These are phyloP conservation scores for Melitaea athalia DNA, from an alignment of 2,888 invertebrate species.

Conservation along the genomic window DNA sequence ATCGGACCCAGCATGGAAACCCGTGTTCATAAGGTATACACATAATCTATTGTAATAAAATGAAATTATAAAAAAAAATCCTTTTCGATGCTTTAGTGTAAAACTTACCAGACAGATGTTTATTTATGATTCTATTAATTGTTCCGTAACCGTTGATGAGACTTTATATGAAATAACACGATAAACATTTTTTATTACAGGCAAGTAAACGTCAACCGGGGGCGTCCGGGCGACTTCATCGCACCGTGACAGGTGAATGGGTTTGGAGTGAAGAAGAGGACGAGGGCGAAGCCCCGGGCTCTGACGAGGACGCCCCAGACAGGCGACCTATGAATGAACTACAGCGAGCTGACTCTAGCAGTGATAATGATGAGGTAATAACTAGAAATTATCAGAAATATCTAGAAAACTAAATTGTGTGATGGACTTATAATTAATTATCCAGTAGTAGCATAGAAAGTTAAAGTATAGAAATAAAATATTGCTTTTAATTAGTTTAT, in stretches of 20 bases:
- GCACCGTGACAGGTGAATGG: slow-evolving; percentile 97
- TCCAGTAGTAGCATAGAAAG: too few relatives aligned
- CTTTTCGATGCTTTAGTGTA: too few relatives aligned
- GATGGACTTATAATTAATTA: too few relatives aligned
- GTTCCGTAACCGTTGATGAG: too few relatives aligned
- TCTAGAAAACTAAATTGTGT: too few relatives aligned
- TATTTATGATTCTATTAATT: too few relatives aligned
- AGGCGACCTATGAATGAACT: slow-evolving; percentile 81
- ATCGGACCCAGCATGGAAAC: slow-evolving; percentile 95
- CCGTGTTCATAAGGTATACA: slow-evolving; percentile 91
- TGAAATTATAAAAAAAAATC: background rate
- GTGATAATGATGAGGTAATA: slow-evolving; percentile 76
- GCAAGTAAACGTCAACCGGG: slow-evolving; percentile 72
- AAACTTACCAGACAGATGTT: too few relatives aligned
- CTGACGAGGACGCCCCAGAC: slow-evolving; percentile 59
- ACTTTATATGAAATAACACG: too few relatives aligned
- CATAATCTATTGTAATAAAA: background rate
- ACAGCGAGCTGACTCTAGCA: slow-evolving; percentile 79
- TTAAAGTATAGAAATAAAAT: too few relatives aligned
- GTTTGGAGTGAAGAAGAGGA: slow-evolving; percentile 96
- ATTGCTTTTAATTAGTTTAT: too few relatives aligned
- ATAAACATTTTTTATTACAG: slow-evolving; percentile 41
- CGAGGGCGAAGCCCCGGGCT: slow-evolving; percentile 40
- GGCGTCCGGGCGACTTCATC: slow-evolving; percentile 89
- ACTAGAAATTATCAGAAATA: background rate